Evolutionary conservation across 2,888 invertebrate species (phyloP).

Genomic region (Cryptosula pallasiana): DNA sequence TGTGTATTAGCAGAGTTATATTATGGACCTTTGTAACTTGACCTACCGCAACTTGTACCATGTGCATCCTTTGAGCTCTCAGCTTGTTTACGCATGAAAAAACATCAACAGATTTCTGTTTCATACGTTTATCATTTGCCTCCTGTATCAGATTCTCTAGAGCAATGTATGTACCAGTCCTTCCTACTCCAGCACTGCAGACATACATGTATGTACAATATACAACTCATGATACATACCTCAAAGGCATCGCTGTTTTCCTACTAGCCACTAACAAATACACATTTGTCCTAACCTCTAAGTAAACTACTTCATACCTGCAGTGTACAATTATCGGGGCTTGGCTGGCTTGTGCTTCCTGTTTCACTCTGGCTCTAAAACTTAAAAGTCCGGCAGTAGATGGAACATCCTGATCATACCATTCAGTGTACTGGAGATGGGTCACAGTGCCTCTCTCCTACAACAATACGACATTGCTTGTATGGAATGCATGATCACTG

Average conservation of each 20-base stretch:
- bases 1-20: not conserved
- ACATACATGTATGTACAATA: no score
- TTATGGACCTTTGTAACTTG: no score
- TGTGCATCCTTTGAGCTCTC: constrained; percentile 30
- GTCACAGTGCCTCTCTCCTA: not conserved
- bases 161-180: constrained; percentile 5
- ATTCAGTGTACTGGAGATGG: not conserved
- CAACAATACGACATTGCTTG: no score
- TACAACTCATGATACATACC: no score
- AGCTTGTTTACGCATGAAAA: constrained; percentile 32
- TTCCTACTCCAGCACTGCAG: constrained; percentile 7
- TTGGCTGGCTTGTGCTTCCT: not conserved
- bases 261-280: no score
- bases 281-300: no score
- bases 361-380: not conserved
- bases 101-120: constrained; percentile 29
- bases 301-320: no score
- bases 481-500: no score
- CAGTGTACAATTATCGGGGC: constrained; percentile 2
- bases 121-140: not conserved
- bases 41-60: constrained; percentile 30
- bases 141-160: not conserved
- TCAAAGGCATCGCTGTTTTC: no score
- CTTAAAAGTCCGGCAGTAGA: not conserved
- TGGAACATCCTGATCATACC: constrained; percentile 4